Conservation (phyloP, 2,888 invertebrate species). For the Limnephilus rhombicus region DNA sequence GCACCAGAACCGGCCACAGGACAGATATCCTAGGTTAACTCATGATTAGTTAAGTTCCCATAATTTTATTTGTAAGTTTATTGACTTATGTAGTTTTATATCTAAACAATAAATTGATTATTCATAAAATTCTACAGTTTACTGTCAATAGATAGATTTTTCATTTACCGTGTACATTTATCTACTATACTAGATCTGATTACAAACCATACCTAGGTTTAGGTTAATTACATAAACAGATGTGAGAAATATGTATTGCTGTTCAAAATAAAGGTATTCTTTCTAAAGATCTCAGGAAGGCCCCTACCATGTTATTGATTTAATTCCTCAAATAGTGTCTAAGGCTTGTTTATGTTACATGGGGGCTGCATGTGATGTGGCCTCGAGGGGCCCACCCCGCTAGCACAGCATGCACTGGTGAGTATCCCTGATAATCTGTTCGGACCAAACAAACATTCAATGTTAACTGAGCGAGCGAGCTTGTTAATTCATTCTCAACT, state of each 20-base stretch:
- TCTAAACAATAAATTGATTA: background rate
- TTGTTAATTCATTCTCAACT: background rate
- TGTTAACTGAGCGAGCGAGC: background rate
- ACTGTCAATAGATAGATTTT: conserved; percentile 44
- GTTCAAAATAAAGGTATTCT: conserved; percentile 63
- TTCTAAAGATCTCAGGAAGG: conserved; percentile 63
- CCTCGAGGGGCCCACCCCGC: conserved; percentile 15
- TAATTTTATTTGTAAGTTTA: conserved; percentile 45
- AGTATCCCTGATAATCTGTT: background rate
- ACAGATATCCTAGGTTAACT: conserved; percentile 28
- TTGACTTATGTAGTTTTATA: conserved; percentile 21
- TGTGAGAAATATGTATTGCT: conserved; percentile 62
- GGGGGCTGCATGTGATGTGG: conserved; percentile 43
- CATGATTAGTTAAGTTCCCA: conserved; percentile 43
- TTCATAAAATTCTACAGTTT: conserved; percentile 24
- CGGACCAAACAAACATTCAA: background rate
- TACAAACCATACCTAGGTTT: conserved; percentile 51
- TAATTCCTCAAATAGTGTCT: conserved; percentile 38
- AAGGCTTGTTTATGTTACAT: conserved; percentile 62
- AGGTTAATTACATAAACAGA: conserved; percentile 54
- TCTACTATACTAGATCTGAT: conserved; percentile 37
- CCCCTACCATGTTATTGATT: conserved; percentile 56
- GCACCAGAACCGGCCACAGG: background rate
- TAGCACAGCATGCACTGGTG: conserved; percentile 16
- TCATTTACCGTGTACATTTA: conserved; percentile 25